Percentiles rank a stretch among this genome's conserved stretches.
phyloP scores from a whole-genome alignment of 2,888 invertebrate species.

The Ptycholaimellus sp. region DNA sequence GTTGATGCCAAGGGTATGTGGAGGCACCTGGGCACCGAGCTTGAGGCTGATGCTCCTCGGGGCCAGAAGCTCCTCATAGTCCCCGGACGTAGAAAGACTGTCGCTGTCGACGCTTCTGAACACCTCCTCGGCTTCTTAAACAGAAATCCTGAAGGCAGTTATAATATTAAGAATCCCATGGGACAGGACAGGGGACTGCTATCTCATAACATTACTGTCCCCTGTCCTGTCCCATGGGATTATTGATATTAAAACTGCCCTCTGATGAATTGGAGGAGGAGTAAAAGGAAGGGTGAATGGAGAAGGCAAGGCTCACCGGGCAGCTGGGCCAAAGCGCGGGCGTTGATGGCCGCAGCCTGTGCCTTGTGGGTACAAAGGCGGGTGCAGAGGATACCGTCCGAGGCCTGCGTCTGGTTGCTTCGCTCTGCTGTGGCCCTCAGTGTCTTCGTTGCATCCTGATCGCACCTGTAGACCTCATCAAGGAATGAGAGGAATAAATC shows the following conservation, averaged over 20 bases:
- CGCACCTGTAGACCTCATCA: background rate
- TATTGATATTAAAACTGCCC: no score
- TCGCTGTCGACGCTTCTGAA: conserved; percentile 60
- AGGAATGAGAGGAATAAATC: background rate
- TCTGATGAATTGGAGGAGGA: no score
- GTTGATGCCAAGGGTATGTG: no score
- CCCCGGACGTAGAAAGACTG: no score
- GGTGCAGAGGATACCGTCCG: conserved; percentile 65
- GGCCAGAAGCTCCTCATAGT: conserved; percentile 47
- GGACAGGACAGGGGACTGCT: background rate
- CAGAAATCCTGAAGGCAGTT: conserved; percentile 13
- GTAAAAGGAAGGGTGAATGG: no score
- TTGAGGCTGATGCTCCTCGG: conserved; percentile 44
- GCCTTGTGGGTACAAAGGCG: conserved; percentile 71
- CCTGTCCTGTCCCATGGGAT: no score
- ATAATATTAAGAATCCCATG: background rate
- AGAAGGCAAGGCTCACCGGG: conserved; percentile 19
- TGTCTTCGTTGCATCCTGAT: background rate
- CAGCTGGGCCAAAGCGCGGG: conserved; percentile 45
- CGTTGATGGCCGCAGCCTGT: conserved; percentile 67
- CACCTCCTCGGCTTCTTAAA: conserved; percentile 40
- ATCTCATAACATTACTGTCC: no score
- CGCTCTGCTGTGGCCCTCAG: background rate
- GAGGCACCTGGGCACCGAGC: conserved; percentile 48
- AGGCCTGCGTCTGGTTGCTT: background rate